Base-by-base conservation (phyloP, 2,113 vertebrate species). In the Nannospalax galili region DNA sequence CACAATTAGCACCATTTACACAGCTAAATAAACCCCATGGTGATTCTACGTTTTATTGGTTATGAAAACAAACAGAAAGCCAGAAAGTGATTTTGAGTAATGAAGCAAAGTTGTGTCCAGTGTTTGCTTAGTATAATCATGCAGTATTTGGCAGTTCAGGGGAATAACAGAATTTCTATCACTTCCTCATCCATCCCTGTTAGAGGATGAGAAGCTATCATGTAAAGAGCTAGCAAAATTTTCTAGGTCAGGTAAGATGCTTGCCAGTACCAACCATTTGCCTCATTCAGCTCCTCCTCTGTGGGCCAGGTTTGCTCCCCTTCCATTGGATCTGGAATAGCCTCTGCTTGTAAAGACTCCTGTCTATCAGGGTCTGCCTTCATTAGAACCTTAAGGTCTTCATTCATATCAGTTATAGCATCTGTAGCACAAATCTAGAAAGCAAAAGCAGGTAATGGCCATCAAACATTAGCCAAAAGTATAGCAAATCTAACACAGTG, bases 271-370 rank as follows among this genome's bases (percentile, higher is more conserved):
- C 96, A 74, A 99, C 99, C 99, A 86, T 99, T 98, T 89, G 99
- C 99, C 95, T 99, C 99, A 75, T 97, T 98, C 94, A 99, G 98
- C 72, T 99, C 99, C 5, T 99, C 98, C 45, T 99, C 99, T 9
- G 99, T 99, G 52, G 99, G 99, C 99, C 99, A 99, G 0, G 99
- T 99, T 96, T 99, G 99, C 86, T 99, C 99, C 52, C 99, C 99
- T 9, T 99, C 99, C 99, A 99, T 99, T 32, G 99, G 99, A 97
- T 99, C 99, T 73, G 99, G 99, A 91, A 99, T 98, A 16, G 99
- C 99, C 96, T 99, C 99, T 0, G 98, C 95, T 97, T 99, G 99
- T 97, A 99, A 98, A 89, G 98, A 98, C 96, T 99, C 99, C 96
- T 99, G 99, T 95, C 94, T 96, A 80, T 96, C 97, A 5, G 98